phyloP scores from a whole-genome alignment of 2,797 vertebrate species.

The Neosalanx taihuensis region DNA sequence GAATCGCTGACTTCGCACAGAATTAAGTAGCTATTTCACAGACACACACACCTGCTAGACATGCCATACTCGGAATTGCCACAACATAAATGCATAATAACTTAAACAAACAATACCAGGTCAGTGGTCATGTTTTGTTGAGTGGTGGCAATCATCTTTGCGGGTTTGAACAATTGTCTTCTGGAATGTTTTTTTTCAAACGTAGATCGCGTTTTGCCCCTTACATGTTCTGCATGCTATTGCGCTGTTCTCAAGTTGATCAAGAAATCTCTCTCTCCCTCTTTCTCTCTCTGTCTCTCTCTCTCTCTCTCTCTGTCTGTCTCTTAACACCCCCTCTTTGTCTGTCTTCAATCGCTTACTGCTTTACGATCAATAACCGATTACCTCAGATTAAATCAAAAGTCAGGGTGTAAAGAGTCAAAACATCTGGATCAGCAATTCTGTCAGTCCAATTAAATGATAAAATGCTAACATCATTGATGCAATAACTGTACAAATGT shows the following conservation, averaged over 20 bases:
- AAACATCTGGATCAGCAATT: conserved; percentile 19
- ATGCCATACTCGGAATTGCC: conserved; percentile 8
- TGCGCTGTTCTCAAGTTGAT: conserved; percentile 56
- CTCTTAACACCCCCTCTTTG: conserved; percentile 20
- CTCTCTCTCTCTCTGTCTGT: conserved; percentile 28
- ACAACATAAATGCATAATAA: conserved; percentile 11
- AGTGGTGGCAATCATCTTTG: conserved; percentile 80
- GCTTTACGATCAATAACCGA: conserved; percentile 42
- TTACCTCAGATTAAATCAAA: conserved; percentile 58
- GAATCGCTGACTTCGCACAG: conserved; percentile 30
- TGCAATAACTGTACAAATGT: background rate
- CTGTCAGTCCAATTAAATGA: background rate
- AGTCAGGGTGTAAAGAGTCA: conserved; percentile 22
- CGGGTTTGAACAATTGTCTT: conserved; percentile 49
- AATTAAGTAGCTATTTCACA: conserved; percentile 14
- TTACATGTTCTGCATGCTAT: conserved; percentile 56
- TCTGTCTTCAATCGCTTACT: conserved; percentile 19
- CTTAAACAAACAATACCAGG: conserved; percentile 61
- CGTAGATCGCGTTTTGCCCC: conserved; percentile 32
- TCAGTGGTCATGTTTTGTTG: conserved; percentile 81
- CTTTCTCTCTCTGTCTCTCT: conserved; percentile 24
- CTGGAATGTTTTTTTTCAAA: conserved; percentile 34
- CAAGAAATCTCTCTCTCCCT: conserved; percentile 18
- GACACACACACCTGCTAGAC: conserved; percentile 18
- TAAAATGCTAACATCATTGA: background rate